phyloP scores from a whole-genome alignment of 2,797 vertebrate species.

The Dicrostonyx torquatus region DNA sequence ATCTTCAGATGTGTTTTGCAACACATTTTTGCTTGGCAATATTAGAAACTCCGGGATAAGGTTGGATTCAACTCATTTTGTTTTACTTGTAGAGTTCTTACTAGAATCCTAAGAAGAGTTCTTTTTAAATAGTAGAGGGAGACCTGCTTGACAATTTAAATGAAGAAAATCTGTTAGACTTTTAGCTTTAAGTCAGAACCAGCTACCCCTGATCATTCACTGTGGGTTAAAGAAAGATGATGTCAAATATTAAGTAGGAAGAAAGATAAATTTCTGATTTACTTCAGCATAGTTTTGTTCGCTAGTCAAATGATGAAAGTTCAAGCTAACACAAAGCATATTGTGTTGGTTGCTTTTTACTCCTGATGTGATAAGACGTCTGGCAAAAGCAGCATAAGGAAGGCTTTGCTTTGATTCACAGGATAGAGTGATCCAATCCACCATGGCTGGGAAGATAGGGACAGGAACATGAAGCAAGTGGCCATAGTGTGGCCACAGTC shows the following conservation, averaged over 20 bases:
- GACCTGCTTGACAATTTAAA: constrained; percentile 47
- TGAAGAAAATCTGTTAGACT: not conserved
- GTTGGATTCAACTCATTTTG: constrained; percentile 17
- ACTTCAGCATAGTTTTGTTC: not conserved
- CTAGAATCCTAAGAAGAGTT: not conserved
- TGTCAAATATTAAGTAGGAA: constrained; percentile 43
- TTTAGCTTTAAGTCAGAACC: constrained; percentile 33
- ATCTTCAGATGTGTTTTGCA: not conserved
- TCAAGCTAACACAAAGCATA: constrained; percentile 14
- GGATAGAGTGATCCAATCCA: not conserved
- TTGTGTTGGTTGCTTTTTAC: not conserved
- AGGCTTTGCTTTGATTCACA: not conserved
- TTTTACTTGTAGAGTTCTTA: constrained; percentile 16
- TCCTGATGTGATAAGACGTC: not conserved
- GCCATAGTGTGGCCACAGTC: not conserved
- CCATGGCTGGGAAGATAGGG: too few species aligned
- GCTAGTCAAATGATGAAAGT: constrained; percentile 33
- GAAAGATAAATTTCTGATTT: constrained; percentile 14
- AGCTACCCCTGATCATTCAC: not conserved
- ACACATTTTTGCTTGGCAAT: constrained; percentile 3
- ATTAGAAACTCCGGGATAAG: not conserved
- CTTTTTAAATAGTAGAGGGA: constrained; percentile 45
- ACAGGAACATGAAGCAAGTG: not conserved
- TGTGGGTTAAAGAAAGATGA: not conserved
- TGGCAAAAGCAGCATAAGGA: not conserved